These are phyloP conservation scores for Miniopterus natalensis DNA, from an alignment of 2,113 vertebrate species.

Conservation along the genomic window DNA sequence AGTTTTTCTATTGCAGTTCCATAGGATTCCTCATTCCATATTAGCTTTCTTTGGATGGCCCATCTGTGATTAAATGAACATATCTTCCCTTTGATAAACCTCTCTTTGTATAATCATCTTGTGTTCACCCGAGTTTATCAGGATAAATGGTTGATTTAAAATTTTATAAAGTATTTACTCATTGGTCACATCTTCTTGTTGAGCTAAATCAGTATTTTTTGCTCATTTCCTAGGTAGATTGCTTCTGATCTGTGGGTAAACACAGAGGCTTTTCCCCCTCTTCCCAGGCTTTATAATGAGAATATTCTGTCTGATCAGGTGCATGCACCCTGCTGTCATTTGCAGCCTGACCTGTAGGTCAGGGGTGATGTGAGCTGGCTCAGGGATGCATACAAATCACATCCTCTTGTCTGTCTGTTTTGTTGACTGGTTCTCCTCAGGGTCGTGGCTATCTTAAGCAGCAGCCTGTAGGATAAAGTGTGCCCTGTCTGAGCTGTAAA, in stretches of 20 bases:
- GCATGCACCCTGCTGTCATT: constrained; percentile 92
- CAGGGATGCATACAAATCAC: constrained; percentile 92
- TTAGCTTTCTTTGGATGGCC: constrained; percentile 23
- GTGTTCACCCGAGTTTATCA: constrained; percentile 73
- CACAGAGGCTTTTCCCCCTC: constrained; percentile 86
- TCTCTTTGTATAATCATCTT: constrained; percentile 55
- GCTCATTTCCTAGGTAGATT: constrained; percentile 88
- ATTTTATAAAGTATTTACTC: constrained; percentile 85
- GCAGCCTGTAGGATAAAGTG: constrained; percentile 92
- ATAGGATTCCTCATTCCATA: neutral
- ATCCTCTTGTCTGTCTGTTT: constrained; percentile 93
- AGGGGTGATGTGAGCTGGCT: constrained; percentile 90
- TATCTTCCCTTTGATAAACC: constrained; percentile 76
- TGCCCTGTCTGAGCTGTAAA: constrained; percentile 91
- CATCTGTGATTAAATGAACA: constrained; percentile 76
- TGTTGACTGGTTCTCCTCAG: constrained; percentile 94
- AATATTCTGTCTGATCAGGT: constrained; percentile 92
- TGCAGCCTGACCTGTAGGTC: constrained; percentile 91
- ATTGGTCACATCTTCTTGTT: constrained; percentile 83
- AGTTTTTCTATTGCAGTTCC: neutral
- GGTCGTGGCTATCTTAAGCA: constrained; percentile 92
- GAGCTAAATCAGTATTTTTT: constrained; percentile 84
- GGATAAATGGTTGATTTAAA: constrained; percentile 83
- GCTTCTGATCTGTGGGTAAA: constrained; percentile 89
- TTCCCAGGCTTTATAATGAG: constrained; percentile 91